Evolutionary conservation across 2,888 invertebrate species (phyloP).

Genomic region (Phaonia tiefii): DNA sequence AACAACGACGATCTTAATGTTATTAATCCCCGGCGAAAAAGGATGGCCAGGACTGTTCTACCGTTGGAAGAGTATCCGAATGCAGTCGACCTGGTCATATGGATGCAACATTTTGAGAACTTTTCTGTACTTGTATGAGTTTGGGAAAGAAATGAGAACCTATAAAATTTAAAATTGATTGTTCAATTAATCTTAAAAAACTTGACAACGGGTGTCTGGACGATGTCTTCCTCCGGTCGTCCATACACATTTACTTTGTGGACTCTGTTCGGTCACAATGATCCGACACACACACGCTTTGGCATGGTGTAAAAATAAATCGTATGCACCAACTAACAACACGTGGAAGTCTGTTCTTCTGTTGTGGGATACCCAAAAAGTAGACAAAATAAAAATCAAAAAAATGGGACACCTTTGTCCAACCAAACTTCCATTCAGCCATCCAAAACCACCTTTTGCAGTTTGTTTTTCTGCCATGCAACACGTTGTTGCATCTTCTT

Average conservation of each 20-base stretch:
- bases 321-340: constrained; percentile 47
- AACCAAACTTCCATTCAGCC: not conserved
- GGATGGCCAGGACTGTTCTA: not conserved
- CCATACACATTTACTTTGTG: constrained; percentile 40
- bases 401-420: constrained; percentile 65
- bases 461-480: not conserved
- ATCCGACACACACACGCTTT: not conserved
- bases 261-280: constrained; percentile 47
- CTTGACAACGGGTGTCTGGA: constrained; percentile 74
- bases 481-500: constrained; percentile 49
- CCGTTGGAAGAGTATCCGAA: not conserved
- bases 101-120: not conserved
- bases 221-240: constrained; percentile 61
- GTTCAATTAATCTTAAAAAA: constrained; percentile 79
- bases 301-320: not conserved
- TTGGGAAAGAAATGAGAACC: constrained; percentile 71
- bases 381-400: constrained; percentile 30
- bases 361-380: constrained; percentile 45
- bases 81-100: not conserved
- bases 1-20: constrained; percentile 55
- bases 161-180: constrained; percentile 80
- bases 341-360: constrained; percentile 61
- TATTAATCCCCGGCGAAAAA: constrained; percentile 51
- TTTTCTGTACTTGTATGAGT: not conserved
- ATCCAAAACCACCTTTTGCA: no score